phyloP scores from a whole-genome alignment of 2,113 vertebrate species.

The Glaucomys volans region DNA sequence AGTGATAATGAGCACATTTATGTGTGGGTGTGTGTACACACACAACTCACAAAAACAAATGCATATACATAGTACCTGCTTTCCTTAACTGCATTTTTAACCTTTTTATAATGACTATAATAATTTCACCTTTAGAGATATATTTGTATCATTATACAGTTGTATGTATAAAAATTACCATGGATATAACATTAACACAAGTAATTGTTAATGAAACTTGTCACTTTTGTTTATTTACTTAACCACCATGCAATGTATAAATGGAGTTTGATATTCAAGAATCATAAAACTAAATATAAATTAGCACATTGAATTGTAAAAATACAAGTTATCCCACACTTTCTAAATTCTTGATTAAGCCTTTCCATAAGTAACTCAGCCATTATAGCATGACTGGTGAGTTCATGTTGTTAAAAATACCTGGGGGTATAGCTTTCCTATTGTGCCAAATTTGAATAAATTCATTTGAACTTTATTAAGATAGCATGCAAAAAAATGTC shows the following conservation, averaged over 20 bases:
- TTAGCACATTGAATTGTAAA: neutral
- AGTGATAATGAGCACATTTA: neutral
- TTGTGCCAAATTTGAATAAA: neutral
- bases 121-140: conserved; percentile 1
- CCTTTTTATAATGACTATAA: neutral
- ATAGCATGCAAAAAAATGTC: neutral
- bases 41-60: neutral
- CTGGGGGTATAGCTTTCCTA: neutral
- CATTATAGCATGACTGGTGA: neutral
- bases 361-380: neutral
- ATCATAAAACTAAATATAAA: neutral
- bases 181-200: neutral
- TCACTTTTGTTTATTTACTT: conserved; percentile 32
- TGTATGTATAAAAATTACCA: neutral
- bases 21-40: neutral
- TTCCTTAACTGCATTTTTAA: neutral
- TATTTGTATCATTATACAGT: neutral
- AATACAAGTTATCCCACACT: neutral
- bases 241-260: neutral
- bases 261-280: neutral
- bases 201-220: neutral
- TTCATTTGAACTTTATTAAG: neutral
- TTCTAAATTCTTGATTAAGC: neutral
- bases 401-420: neutral
- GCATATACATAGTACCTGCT: neutral